phyloP scores from a whole-genome alignment of 2,797 vertebrate genomes.

The Melanotaenia maccullochi region DNA sequence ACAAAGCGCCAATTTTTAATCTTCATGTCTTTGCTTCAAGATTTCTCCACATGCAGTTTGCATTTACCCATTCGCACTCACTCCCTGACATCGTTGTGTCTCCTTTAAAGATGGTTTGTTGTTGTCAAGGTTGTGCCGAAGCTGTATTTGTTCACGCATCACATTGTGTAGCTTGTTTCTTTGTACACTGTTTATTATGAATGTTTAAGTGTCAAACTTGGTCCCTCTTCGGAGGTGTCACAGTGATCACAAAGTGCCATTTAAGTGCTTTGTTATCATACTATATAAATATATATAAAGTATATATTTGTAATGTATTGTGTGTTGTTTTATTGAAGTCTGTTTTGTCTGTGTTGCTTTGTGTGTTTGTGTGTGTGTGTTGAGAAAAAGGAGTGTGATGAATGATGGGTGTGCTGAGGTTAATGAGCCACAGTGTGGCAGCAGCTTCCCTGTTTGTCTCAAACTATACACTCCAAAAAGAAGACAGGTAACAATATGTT shows the following conservation, averaged over 20 bases:
- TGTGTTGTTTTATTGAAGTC: conserved; percentile 68
- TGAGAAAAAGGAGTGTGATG: background rate
- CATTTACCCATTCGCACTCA: conserved; percentile 17
- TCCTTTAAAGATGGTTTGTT: conserved; percentile 51
- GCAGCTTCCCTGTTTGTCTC: conserved; percentile 53
- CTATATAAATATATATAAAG: conserved; percentile 59
- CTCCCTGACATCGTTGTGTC: conserved; percentile 35
- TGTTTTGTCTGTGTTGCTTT: conserved; percentile 52
- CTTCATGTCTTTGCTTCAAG: background rate
- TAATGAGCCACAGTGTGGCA: conserved; percentile 75
- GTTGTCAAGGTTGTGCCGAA: conserved; percentile 49
- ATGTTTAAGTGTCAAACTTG: conserved; percentile 63
- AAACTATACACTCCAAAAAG: background rate
- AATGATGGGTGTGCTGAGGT: conserved; percentile 57
- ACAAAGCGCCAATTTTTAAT: conserved; percentile 15
- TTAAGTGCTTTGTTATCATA: conserved; percentile 80
- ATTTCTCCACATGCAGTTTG: conserved; percentile 23
- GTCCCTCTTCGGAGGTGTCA: conserved; percentile 60
- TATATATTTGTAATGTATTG: conserved; percentile 82
- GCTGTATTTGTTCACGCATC: conserved; percentile 57
- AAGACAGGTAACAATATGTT: background rate
- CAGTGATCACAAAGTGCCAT: conserved; percentile 83
- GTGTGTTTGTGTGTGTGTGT: conserved; percentile 10
- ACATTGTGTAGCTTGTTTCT: conserved; percentile 55
- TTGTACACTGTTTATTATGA: conserved; percentile 66